Evolutionary conservation across 2,797 vertebrate genomes (phyloP).

Genomic region (Myotis planiceps): DNA sequence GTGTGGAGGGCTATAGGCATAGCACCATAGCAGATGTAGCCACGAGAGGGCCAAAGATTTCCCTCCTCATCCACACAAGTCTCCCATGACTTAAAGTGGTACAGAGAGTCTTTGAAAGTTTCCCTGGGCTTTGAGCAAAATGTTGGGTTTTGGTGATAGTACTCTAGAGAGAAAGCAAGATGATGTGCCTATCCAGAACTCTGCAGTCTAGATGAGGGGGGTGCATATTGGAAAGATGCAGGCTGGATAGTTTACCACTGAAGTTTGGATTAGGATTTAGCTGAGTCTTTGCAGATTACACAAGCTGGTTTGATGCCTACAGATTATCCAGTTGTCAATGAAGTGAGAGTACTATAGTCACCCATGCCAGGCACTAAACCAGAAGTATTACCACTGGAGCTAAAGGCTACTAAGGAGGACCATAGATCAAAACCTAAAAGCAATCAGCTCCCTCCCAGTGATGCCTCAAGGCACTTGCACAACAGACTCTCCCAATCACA

Average conservation of each 20-base stretch:
- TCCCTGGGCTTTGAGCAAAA: neutral
- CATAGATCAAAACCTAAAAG: neutral
- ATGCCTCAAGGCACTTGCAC: neutral
- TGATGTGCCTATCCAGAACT: neutral
- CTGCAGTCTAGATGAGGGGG: neutral
- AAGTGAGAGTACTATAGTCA: neutral
- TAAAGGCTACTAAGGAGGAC: neutral
- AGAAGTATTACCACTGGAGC: neutral
- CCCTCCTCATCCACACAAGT: neutral
- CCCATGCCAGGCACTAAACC: neutral
- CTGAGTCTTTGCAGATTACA: neutral
- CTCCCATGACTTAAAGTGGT: neutral
- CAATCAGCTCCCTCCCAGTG: neutral
- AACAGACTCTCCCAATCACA: neutral
- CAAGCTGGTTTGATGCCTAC: neutral
- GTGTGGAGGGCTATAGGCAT: neutral
- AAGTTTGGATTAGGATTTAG: neutral
- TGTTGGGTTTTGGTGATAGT: neutral
- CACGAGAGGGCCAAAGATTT: neutral
- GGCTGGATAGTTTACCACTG: neutral
- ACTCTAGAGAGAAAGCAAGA: neutral
- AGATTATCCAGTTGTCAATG: neutral
- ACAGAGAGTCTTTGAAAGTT: neutral
- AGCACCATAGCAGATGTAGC: neutral
- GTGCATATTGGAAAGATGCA: neutral